Base-by-base conservation (phyloP, 2,797 vertebrate species). In the Crocodylus rhombifer region DNA sequence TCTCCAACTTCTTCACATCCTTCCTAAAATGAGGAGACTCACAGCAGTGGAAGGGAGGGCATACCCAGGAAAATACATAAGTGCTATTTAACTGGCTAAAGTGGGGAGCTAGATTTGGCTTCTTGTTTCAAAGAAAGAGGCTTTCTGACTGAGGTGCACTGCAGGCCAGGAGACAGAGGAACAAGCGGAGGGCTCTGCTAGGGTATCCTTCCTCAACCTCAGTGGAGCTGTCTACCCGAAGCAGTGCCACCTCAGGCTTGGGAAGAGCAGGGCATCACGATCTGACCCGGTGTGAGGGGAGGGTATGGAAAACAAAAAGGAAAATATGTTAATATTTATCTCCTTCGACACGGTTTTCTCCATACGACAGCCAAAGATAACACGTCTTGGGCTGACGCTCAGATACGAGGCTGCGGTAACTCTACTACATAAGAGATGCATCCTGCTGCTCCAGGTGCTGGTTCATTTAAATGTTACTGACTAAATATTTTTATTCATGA, bases 401-500 rank as follows among this genome's bases (percentile, higher is more conserved):
- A 80, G 58, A 62, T 89, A 36, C 62, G 58, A 58, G 0, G 1
- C 28, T 77, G 67, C 58, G 51, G 18, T 2, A 1, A 82, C 81
- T 84, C 21, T 20, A 74, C 65, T 61, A 62, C 67, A 63, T 20
- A 73, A 56, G 73, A 80, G 90, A 77, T 7, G 56, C 67, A 64
- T 61, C 80, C 64, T 2, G 61, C 20, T 91, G 55, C 84, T 36
- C 57, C 26, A 28, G 55, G 23, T 65, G 56, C 18, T 80, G 6
- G 3, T 60, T 78, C 76, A 60, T 85, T 69, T 86, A 11, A 75
- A 67, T 17, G 12, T 18, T 42, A 33, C 20, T 90, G 75, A 65
- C 36, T 80, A 78, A 79, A 62, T 90, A 65, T 80, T 89, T 92
- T 55, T 81, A n/a, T 60, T 89, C 28, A 75, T 93, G 74, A 92